Conservation (phyloP, 2,113 vertebrate genomes). For the Ifrita kowaldi region DNA sequence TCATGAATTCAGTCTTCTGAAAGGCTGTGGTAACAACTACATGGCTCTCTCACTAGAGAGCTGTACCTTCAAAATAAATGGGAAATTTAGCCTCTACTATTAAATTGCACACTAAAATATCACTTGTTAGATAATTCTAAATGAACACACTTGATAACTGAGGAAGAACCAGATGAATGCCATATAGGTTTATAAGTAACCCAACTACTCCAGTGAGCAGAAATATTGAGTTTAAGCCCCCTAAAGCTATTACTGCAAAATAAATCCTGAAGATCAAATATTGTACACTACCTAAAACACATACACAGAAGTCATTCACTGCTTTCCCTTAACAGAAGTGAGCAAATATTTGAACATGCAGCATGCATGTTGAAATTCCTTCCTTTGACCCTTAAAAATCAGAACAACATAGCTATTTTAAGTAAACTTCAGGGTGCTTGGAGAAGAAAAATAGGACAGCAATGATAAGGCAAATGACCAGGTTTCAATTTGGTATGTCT, state of each 20-base stretch:
- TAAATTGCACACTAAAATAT: slow-evolving; percentile 12
- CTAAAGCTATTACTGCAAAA: neutral
- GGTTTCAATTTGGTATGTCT: neutral
- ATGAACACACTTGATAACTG: neutral
- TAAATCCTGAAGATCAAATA: neutral
- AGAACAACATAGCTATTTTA: neutral
- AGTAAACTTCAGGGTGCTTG: neutral
- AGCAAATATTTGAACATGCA: neutral
- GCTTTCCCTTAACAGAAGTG: neutral
- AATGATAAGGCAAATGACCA: neutral
- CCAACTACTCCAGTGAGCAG: neutral
- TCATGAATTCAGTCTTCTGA: neutral
- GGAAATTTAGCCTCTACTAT: neutral
- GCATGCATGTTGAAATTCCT: neutral
- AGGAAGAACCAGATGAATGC: neutral
- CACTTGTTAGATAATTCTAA: neutral
- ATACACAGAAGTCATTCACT: neutral
- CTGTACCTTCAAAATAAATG: neutral
- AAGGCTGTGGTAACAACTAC: neutral
- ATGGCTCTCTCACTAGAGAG: neutral
- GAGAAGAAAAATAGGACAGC: neutral
- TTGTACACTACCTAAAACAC: neutral
- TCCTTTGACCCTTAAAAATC: neutral
- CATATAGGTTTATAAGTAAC: neutral
- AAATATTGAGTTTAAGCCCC: neutral